A percentile compares a stretch with the other conserved stretches of the same genome.
Conservation (phyloP, 2,888 invertebrate genomes). For the Brassicogethes aeneus region DNA sequence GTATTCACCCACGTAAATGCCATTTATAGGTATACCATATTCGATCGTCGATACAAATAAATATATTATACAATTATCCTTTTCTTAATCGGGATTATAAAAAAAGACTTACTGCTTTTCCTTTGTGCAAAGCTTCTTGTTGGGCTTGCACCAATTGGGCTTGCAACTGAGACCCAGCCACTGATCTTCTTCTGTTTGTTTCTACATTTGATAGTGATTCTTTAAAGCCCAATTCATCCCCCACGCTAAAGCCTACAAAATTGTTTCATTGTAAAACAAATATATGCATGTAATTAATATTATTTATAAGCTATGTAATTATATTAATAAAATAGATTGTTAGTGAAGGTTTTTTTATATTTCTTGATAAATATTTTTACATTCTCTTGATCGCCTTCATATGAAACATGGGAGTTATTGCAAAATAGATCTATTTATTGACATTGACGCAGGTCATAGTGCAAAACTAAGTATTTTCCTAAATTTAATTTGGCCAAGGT, state of each 20-base stretch:
- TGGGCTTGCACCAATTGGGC: constrained; percentile 30
- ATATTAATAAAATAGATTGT: no score
- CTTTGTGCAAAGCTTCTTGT: constrained; percentile 4
- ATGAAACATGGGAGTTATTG: no score
- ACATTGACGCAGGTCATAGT: no score
- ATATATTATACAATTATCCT: no score
- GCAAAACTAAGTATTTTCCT: no score
- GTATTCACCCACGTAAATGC: neutral
- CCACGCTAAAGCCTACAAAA: constrained; percentile 71
- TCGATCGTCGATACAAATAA: no score
- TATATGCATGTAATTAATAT: neutral
- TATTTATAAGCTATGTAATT: neutral
- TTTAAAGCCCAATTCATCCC: constrained; percentile 77
- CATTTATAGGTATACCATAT: no score
- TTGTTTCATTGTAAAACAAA: neutral
- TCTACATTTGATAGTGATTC: constrained; percentile 75
- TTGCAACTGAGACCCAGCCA: constrained; percentile 31
- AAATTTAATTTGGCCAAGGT: no score
- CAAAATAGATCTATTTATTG: no score
- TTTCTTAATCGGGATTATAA: neutral
- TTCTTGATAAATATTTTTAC: no score
- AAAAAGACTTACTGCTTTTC: neutral
- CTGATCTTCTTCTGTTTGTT: constrained; percentile 50
- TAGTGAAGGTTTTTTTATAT: no score
- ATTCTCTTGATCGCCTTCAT: no score